These are phyloP conservation scores for Etheostoma spectabile DNA, from an alignment of 2,113 vertebrate genomes.

Conservation along the genomic window DNA sequence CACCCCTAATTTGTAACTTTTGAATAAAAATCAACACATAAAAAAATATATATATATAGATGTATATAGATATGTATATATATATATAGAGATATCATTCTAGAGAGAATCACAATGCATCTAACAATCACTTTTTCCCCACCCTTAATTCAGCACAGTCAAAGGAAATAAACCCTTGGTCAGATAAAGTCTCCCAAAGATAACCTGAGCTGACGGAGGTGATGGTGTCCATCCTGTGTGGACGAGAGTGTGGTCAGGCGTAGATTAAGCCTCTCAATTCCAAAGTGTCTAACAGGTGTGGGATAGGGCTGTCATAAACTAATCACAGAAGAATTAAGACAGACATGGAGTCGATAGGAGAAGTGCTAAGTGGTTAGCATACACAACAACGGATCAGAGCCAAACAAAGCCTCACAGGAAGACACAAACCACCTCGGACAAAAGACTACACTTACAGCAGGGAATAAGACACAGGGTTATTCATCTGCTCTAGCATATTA, in stretches of 20 bases:
- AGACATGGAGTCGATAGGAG: conserved; percentile 25
- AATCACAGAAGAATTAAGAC: conserved; percentile 38
- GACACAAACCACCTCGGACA: conserved; percentile 41
- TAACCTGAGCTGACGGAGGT: background rate
- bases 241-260: background rate
- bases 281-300: conserved; percentile 8
- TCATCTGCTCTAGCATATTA: conserved; percentile 55
- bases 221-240: background rate
- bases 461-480: conserved; percentile 41
- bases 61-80: no score
- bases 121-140: no score
- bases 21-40: no score
- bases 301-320: conserved; percentile 12
- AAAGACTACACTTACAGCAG: conserved; percentile 51
- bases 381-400: conserved; percentile 20
- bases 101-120: no score
- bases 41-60: no score
- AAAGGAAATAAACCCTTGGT: background rate
- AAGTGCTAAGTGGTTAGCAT: conserved; percentile 24
- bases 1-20: no score
- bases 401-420: conserved; percentile 43
- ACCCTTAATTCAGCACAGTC: background rate
- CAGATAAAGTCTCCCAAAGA: background rate
- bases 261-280: conserved; percentile 18
- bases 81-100: no score